Evolutionary conservation across 2,888 invertebrate species (phyloP).

Genomic region (Cremastinae sp.): DNA sequence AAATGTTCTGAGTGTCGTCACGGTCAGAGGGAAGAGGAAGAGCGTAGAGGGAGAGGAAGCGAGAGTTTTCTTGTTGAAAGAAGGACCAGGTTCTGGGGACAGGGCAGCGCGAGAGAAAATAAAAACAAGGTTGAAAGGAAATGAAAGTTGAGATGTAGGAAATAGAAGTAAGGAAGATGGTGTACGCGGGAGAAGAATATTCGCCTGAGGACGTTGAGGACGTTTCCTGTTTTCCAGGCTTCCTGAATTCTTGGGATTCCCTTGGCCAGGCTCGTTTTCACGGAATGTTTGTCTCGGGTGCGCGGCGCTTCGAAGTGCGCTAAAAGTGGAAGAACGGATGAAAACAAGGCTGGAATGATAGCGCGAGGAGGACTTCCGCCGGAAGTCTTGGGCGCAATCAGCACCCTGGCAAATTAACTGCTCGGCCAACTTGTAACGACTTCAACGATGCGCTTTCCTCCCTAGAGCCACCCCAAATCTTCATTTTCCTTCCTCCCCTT

Average conservation of each 20-base stretch:
- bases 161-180: constrained; percentile 1
- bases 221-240: constrained; percentile 39
- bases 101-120: background rate
- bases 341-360: constrained; percentile 50
- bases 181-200: constrained; percentile 29
- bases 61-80: background rate
- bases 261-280: constrained; percentile 2
- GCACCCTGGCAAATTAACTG: constrained; percentile 72
- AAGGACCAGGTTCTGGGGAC: background rate
- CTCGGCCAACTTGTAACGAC: constrained; percentile 72
- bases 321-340: constrained; percentile 51
- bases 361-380: constrained; percentile 46
- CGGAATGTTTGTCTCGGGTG: constrained; percentile 2
- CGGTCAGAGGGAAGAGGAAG: background rate
- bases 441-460: constrained; percentile 55
- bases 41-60: constrained; percentile 5
- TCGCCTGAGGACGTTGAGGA: constrained; percentile 25
- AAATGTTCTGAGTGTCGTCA: constrained; percentile 58
- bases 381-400: constrained; percentile 64
- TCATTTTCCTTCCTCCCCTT: constrained; percentile 10
- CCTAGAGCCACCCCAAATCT: constrained; percentile 38
- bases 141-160: constrained; percentile 19
- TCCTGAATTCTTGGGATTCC: constrained; percentile 30
- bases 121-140: background rate
- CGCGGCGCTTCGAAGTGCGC: no score